Conservation (phyloP, 1,140 invertebrate species). For the Atta cephalotes region DNA sequence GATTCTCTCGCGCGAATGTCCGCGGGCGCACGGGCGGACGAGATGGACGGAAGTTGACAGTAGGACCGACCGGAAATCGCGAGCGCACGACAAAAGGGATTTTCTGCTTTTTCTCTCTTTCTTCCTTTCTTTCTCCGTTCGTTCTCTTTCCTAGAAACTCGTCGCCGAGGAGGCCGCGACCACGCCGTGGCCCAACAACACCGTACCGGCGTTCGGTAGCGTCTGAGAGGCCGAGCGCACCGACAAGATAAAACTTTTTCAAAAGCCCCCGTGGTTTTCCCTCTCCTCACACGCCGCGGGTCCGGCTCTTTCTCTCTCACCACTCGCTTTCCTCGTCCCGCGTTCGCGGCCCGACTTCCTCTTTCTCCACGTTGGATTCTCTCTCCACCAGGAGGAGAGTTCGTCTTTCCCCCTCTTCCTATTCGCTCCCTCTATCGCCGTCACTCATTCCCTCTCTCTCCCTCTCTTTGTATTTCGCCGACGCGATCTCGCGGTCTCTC, state of each 20-base stretch:
- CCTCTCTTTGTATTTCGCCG: constrained; percentile 28
- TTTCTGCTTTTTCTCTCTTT: constrained; percentile 15
- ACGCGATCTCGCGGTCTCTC: constrained; percentile 51
- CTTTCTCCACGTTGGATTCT: constrained; percentile 56
- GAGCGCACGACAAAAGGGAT: constrained; percentile 28
- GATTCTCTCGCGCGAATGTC: constrained; percentile 14
- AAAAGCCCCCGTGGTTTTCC: constrained; percentile 83
- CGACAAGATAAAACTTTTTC: constrained; percentile 86
- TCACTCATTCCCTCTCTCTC: constrained; percentile 43
- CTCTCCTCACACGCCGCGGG: constrained; percentile 62
- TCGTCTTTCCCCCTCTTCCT: constrained; percentile 61
- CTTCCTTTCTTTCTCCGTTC: constrained; percentile 22
- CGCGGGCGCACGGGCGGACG: constrained; percentile 33
- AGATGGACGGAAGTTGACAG: constrained; percentile 49
- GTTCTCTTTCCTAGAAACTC: constrained; percentile 18
- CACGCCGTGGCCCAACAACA: constrained; percentile 77
- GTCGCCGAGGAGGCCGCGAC: constrained; percentile 62
- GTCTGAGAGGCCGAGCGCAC: constrained; percentile 83
- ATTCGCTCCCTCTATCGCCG: constrained; percentile 56
- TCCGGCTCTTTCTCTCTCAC: constrained; percentile 47
- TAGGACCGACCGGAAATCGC: constrained; percentile 50
- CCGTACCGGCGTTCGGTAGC: constrained; percentile 84
- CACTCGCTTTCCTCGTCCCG: constrained; percentile 24
- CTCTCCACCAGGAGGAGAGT: constrained; percentile 53
- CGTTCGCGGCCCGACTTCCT: neutral